Conservation (phyloP, 2,797 vertebrate genomes). For the Luscinia megarhynchos region DNA sequence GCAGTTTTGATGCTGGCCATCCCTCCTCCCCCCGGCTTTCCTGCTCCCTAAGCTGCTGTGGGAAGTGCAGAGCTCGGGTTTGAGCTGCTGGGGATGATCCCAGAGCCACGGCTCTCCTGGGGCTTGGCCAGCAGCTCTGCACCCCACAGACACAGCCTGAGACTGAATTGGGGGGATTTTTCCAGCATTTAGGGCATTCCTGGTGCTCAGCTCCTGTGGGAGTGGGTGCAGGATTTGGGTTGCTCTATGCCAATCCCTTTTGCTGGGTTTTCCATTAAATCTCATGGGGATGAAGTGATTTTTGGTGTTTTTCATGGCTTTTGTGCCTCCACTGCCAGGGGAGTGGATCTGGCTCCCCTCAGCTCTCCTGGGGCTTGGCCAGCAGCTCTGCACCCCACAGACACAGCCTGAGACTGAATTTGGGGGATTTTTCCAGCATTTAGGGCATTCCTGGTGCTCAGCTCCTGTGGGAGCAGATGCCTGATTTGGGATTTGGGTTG, state of each 20-base stretch:
- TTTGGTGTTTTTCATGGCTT: fast-evolving
- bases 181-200: fast-evolving
- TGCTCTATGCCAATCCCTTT: neutral
- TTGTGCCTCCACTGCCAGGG: neutral
- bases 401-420: neutral
- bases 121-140: neutral
- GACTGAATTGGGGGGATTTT: neutral
- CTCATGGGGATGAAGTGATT: fast-evolving
- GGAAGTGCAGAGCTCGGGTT: slow-evolving; percentile 48
- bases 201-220: neutral
- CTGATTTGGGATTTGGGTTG: neutral
- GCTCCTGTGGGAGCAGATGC: fast-evolving
- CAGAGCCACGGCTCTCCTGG: fast-evolving
- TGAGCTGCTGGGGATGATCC: neutral
- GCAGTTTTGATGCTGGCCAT: slow-evolving; percentile 62
- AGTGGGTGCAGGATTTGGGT: neutral
- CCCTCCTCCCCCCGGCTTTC: slow-evolving; percentile 24
- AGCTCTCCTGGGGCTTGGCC: neutral
- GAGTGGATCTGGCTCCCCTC: no score
- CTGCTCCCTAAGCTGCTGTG: slow-evolving; percentile 27
- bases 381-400: fast-evolving
- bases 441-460: neutral
- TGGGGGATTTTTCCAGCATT: neutral
- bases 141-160: fast-evolving
- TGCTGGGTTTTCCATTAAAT: fast-evolving